Evolutionary conservation across 2,888 invertebrate species (phyloP), one percentile per base, ranked within the genome.

Genomic region (Suillia variegata): DNA sequence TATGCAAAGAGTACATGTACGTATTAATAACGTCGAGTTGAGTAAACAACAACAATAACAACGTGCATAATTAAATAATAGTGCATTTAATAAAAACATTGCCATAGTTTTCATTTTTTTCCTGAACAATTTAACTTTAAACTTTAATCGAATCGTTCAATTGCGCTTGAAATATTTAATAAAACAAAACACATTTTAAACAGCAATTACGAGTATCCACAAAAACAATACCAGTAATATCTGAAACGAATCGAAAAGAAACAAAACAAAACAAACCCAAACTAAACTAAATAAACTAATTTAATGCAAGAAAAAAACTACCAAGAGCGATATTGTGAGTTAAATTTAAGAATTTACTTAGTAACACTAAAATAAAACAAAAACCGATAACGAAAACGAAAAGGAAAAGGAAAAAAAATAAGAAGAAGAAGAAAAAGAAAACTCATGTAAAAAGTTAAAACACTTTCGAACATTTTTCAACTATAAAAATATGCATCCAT

Each of bases 361-460:
- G 61, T 62, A 64, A 59, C 61, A 61, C 57, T 52, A 45, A 58
- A 38, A 48, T 17, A 50, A 52, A 57, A 51, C 12, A 10, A n/a
- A 18, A 55, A 56, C 50, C 34, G 55, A 56, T 18, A 56, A 56
- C 10, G 54, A 50, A 17, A 20, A 38, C 48, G 33, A 48, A 52
- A 26, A 6, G 5, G 26, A 26, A 38, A 5, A 38, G n/a, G 38
- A 38, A 38, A 8, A n/a, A 8, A n/a, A 38, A 13, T 38, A 13
- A 13, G 10, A 8, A 4, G 6, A 38, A 38, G 38, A 13, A n/a
- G 38, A 12, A 38, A 38, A n/a, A 8, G 38, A 5, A 38, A 38
- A n/a, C n/a, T 38, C 38, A n/a, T 38, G 4, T 8, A 8, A 38
- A 38, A 38, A 38, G 3, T 38, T 38, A 8, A 8, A 13, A 38